Conservation (phyloP, 2,888 invertebrate species). For the Archaeoteleia sp. region DNA sequence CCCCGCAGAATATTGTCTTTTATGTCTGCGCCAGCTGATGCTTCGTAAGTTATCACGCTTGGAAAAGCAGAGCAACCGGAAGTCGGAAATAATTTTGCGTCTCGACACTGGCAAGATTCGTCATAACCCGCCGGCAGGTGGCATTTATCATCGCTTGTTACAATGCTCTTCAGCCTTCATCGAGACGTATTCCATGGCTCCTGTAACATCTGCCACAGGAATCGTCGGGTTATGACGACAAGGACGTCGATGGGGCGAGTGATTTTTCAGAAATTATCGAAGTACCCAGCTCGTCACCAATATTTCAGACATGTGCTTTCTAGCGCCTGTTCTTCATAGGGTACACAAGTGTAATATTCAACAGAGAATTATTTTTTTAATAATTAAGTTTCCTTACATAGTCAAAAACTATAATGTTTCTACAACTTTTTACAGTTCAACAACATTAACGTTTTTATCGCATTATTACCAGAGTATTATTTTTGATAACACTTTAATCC, state of each 20-base stretch:
- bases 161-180: slow-evolving; percentile 37
- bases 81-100: slow-evolving; percentile 60
- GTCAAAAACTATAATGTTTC: too few relatives aligned
- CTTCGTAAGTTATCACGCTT: slow-evolving; percentile 48
- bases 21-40: slow-evolving; percentile 50
- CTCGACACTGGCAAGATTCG: slow-evolving; percentile 58
- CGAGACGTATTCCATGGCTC: slow-evolving; percentile 30
- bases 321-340: too few relatives aligned
- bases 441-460: too few relatives aligned
- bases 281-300: too few relatives aligned
- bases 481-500: slow-evolving; percentile 19
- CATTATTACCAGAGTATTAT: too few relatives aligned
- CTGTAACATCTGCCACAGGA: slow-evolving; percentile 45
- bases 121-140: slow-evolving; percentile 62
- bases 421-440: too few relatives aligned
- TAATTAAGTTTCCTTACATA: too few relatives aligned
- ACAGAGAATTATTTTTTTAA: too few relatives aligned
- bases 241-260: slow-evolving; percentile 32
- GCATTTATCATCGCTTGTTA: slow-evolving; percentile 67
- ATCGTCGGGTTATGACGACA: slow-evolving; percentile 18
- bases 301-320: too few relatives aligned
- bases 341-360: too few relatives aligned
- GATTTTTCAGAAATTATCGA: slow-evolving; percentile 36
- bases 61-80: slow-evolving; percentile 48
- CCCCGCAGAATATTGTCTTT: slow-evolving; percentile 37